phyloP scores from a whole-genome alignment of 2,888 invertebrate species.

The Apamea sordens region DNA sequence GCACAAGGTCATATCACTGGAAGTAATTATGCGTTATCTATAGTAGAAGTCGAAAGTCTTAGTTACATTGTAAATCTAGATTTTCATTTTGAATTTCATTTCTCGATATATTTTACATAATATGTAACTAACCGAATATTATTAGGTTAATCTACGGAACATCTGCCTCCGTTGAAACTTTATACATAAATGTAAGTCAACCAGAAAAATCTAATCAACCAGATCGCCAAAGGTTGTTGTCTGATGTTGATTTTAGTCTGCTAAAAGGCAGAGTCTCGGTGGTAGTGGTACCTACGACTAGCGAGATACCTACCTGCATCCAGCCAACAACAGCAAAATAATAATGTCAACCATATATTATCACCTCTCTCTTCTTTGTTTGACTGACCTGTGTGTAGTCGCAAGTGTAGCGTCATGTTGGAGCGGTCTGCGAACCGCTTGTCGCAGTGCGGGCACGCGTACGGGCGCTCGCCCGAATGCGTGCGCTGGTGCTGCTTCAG shows the following conservation, averaged over 20 bases:
- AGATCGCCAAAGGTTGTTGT: background rate
- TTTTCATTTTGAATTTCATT: background rate
- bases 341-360: slow-evolving; percentile 30
- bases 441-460: slow-evolving; percentile 94
- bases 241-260: background rate
- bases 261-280: background rate
- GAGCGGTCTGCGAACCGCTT: slow-evolving; percentile 96
- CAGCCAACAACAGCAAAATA: background rate
- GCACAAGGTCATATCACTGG: slow-evolving; percentile 32
- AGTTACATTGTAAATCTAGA: background rate
- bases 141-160: background rate
- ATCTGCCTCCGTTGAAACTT: background rate
- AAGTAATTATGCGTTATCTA: slow-evolving; percentile 15
- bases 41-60: slow-evolving; percentile 16
- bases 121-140: background rate
- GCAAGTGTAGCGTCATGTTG: slow-evolving; percentile 95
- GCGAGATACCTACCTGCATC: background rate
- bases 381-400: slow-evolving; percentile 92
- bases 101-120: background rate
- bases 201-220: background rate
- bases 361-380: slow-evolving; percentile 43
- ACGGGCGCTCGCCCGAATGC: slow-evolving; percentile 95
- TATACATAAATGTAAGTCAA: slow-evolving; percentile 1
- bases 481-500: slow-evolving; percentile 95
- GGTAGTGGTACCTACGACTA: background rate